phyloP scores from a whole-genome alignment of 2,113 vertebrate species.

The Parus major region DNA sequence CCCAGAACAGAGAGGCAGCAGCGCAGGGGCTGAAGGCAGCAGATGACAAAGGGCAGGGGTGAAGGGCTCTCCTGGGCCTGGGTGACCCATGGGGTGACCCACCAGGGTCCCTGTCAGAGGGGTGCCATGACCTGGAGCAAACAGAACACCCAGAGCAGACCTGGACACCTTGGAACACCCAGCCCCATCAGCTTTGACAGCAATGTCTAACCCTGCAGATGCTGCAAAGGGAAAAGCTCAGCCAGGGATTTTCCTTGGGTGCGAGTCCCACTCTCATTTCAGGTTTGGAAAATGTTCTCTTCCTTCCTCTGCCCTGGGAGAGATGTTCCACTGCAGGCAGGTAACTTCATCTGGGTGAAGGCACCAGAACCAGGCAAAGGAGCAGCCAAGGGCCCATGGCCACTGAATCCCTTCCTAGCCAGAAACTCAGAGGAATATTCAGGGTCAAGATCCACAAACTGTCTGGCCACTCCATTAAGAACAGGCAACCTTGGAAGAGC shows the following conservation, averaged over 20 bases:
- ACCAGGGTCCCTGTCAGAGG: rapidly evolving
- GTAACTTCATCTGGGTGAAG: rapidly evolving
- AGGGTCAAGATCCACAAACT: not conserved
- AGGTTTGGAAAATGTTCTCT: not conserved
- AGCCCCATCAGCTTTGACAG: not conserved
- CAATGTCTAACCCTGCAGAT: not conserved
- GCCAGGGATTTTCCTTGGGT: not conserved
- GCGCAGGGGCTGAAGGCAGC: not conserved
- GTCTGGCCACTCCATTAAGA: rapidly evolving
- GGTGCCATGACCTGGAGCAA: not conserved
- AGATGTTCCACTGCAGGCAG: not conserved
- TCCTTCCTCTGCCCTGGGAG: rapidly evolving
- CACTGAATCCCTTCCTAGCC: not conserved
- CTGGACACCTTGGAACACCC: not conserved
- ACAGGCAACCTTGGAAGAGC: not conserved
- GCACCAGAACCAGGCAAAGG: not conserved
- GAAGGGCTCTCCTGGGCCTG: not conserved
- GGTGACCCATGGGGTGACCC: not conserved
- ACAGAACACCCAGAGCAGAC: not conserved
- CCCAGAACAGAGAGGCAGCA: not conserved
- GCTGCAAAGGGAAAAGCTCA: not conserved
- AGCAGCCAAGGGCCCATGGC: not conserved
- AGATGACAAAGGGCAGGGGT: not conserved
- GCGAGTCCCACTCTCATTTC: not conserved
- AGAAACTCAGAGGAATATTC: not conserved